Base-by-base conservation (phyloP, 1,140 invertebrate genomes). In the Magallana angulata region DNA sequence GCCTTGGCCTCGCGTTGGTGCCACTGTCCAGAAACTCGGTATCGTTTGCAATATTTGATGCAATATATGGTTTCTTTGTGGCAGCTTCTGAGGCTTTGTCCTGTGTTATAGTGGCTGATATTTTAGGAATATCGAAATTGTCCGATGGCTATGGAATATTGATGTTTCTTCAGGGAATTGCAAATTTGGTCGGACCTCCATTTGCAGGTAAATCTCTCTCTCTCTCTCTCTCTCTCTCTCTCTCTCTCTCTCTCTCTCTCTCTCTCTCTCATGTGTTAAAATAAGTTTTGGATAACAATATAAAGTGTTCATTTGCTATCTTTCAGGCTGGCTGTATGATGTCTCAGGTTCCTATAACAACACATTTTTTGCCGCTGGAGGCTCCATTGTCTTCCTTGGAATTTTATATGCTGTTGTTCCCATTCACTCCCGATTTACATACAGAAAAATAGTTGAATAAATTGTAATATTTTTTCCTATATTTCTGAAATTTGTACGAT, bases 261-360 rank as follows among this genome's bases (percentile, higher is more conserved):
- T 24, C 30, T 59, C 57, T 86, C 56, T 81, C 59, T 11, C 5
- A 18, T 36, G 30, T 60, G 9, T 11, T 80, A 76, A 36, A 76
- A 30, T 5, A 48, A 18, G 36, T 48, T 48, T 48, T 48, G 2
- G 2, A 48, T 48, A 4, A 48, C 36, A 48, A 48, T 48, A 48
- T 48, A 48, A 48, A 48, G 36, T 5, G 36, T 84, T n/a, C 6
- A 16, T 58, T 86, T 18, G 18, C 84, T 57, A 71, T 3, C 82
- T 84, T 89, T 16, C 85, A 93, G 92, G 92, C n/a, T 91, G 87
- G 85, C 85, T 93, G 16, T 90, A 82, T 84, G 92, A 93, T 76
- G 68, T 36, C 7, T 90, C 88, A 36, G 90, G 91, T 9, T 87
- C 71, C 60, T 93, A 93, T 68, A 87, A 92, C 71, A 57, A 85